Evolutionary conservation across 2,797 vertebrate species (phyloP).

Genomic region (Hoplostethus atlanticus): DNA sequence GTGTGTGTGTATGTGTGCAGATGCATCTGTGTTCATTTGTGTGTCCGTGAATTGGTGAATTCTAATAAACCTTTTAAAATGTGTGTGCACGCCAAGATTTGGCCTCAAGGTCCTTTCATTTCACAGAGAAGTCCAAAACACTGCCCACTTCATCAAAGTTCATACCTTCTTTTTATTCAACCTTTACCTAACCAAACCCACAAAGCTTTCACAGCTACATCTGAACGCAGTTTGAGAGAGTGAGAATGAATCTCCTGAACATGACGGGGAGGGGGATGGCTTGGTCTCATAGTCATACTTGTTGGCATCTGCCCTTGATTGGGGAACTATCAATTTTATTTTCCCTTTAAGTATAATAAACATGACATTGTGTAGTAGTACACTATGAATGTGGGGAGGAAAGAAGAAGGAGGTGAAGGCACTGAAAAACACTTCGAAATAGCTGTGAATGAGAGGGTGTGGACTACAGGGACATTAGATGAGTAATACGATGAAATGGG

Average conservation of each 20-base stretch:
- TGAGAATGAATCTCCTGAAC: conserved; percentile 34
- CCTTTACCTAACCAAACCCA: not conserved
- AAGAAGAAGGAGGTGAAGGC: not conserved
- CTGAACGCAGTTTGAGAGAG: not conserved
- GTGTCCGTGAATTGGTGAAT: not conserved
- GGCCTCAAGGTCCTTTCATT: conserved; percentile 22
- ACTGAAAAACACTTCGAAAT: not conserved
- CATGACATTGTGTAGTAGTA: no score
- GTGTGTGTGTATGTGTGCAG: not conserved
- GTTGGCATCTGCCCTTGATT: not conserved
- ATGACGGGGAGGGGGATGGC: not conserved
- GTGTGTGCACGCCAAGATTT: not conserved
- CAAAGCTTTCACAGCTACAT: conserved; percentile 2
- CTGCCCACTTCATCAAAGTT: conserved; percentile 5
- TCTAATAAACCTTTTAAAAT: conserved; percentile 8
- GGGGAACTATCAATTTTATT: not conserved
- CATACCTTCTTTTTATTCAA: not conserved
- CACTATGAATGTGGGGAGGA: not conserved
- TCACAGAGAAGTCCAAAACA: not conserved
- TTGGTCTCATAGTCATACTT: not conserved
- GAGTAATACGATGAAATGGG: conserved; percentile 5
- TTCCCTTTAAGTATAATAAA: conserved; percentile 13
- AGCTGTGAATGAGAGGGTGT: conserved; percentile 22
- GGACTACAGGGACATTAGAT: not conserved
- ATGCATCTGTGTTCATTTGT: not conserved